A percentile compares a stretch with the other conserved stretches of the same genome.
These are phyloP conservation scores for Vulpes vulpes DNA, from an alignment of 2,113 vertebrate species.

Conservation along the genomic window DNA sequence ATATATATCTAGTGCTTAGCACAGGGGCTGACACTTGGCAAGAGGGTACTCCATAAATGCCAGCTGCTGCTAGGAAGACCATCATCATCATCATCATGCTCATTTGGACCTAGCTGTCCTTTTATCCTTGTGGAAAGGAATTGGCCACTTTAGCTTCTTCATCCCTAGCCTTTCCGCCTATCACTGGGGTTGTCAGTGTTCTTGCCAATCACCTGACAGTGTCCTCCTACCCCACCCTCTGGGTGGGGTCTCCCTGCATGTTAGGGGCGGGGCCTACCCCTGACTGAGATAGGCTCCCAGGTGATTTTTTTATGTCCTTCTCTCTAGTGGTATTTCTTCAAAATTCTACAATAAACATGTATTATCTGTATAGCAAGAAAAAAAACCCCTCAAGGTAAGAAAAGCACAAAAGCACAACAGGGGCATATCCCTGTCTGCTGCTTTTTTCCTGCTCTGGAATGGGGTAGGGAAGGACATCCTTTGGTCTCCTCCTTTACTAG, in stretches of 20 bases:
- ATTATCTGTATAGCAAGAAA: background rate
- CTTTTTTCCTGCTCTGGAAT: background rate
- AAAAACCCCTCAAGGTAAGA: background rate
- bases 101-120: background rate
- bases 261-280: background rate
- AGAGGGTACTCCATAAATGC: no score
- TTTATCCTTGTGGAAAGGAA: background rate
- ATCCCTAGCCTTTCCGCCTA: background rate
- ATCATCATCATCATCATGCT: background rate
- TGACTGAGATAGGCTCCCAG: background rate
- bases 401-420: background rate
- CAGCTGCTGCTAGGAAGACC: background rate
- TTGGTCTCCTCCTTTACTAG: background rate
- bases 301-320: conserved; percentile 15
- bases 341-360: background rate
- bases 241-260: background rate
- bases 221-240: background rate
- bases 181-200: background rate
- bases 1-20: background rate
- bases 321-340: conserved; percentile 18
- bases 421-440: background rate
- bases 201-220: background rate
- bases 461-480: background rate
- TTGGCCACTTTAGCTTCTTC: background rate
- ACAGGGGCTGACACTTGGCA: background rate